phyloP scores from a whole-genome alignment of 2,888 invertebrate genomes.

The Encarsia formosa region DNA sequence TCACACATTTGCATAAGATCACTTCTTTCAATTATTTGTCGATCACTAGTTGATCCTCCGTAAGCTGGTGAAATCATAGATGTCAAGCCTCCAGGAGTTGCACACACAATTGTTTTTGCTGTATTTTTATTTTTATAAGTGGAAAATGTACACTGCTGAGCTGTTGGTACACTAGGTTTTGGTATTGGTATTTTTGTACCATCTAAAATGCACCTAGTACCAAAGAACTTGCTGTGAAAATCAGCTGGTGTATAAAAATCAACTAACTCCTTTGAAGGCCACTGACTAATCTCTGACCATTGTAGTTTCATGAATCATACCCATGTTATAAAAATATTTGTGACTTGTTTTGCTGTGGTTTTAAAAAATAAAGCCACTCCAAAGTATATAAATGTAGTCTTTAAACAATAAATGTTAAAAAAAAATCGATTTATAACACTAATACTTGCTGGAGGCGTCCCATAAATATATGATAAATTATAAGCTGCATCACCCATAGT shows the following conservation, averaged over 20 bases:
- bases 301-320: conserved; percentile 22
- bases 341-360: neutral
- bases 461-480: conserved; percentile 1
- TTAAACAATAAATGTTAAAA: neutral
- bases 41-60: conserved; percentile 31
- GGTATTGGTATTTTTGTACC: neutral
- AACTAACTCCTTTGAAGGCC: neutral
- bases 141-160: neutral
- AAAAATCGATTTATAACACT: neutral
- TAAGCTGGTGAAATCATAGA: conserved; percentile 27
- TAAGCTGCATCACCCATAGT: neutral
- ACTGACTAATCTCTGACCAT: neutral
- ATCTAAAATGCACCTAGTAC: conserved; percentile 17
- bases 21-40: conserved; percentile 32
- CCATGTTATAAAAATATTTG: conserved; percentile 21
- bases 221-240: conserved; percentile 19
- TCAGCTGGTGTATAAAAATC: conserved; percentile 8
- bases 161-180: neutral
- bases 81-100: conserved; percentile 3
- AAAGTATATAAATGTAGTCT: conserved; percentile 3
- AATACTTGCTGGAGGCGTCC: neutral
- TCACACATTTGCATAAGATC: conserved; percentile 23
- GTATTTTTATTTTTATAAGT: conserved; percentile 2
- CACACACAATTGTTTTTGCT: neutral
- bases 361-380: neutral